phyloP scores from a whole-genome alignment of 23 tunicate species.

The Clavelina lepadiformis region DNA sequence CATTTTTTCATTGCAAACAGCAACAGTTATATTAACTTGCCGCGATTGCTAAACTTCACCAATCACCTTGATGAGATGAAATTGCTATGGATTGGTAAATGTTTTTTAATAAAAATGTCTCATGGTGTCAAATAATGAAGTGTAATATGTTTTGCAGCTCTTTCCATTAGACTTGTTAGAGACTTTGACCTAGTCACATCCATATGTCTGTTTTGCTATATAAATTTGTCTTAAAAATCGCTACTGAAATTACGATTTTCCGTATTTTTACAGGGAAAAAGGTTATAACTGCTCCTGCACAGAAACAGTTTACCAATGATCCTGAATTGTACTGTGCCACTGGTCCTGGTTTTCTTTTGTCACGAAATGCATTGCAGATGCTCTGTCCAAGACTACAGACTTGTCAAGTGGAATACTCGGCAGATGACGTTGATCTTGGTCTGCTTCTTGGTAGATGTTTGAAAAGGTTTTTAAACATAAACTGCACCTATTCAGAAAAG shows the following conservation, averaged over 20 bases:
- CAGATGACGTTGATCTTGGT: conserved; percentile 32
- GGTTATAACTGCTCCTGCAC: conserved; percentile 7
- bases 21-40: conserved; percentile 50
- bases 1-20: conserved; percentile 52
- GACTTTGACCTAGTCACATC: neutral
- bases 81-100: conserved; percentile 60
- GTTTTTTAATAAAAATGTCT: neutral
- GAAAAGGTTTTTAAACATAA: conserved; percentile 50
- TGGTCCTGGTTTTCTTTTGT: conserved; percentile 67
- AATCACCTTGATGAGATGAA: conserved; percentile 54
- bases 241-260: too few species aligned
- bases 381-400: conserved; percentile 52
- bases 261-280: conserved; percentile 38
- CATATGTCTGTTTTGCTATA: neutral
- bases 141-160: neutral
- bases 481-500: conserved; percentile 36
- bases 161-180: too few species aligned
- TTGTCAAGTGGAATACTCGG: conserved; percentile 47
- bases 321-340: conserved; percentile 42
- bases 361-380: conserved; percentile 57
- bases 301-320: conserved; percentile 52
- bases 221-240: too few species aligned
- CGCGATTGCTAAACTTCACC: conserved; percentile 52
- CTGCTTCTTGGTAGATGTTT: conserved; percentile 63
- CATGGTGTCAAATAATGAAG: neutral